Percentiles rank a stretch among this genome's conserved stretches.
These are phyloP conservation scores for Ostrea denselamellosa DNA, from an alignment of 1,140 invertebrate species.

Conservation along the genomic window DNA sequence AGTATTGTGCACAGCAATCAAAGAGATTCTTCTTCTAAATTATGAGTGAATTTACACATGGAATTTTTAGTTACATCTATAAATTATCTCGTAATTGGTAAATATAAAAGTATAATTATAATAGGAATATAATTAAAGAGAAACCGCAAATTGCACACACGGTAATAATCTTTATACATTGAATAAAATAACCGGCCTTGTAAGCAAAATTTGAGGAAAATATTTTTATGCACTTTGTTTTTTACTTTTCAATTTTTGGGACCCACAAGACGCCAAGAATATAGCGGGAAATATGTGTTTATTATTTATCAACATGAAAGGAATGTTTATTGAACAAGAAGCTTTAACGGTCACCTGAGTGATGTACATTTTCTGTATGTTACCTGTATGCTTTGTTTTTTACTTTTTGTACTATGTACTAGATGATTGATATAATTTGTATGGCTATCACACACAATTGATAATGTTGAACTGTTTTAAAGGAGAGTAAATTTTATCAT, in stretches of 20 bases:
- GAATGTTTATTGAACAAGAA: too few relatives aligned
- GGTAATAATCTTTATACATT: not conserved
- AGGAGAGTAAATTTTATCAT: too few relatives aligned
- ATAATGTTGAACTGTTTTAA: too few relatives aligned
- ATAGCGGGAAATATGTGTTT: too few relatives aligned
- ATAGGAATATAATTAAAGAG: not conserved
- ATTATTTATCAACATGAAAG: too few relatives aligned
- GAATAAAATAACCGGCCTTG: not conserved
- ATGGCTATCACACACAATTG: too few relatives aligned
- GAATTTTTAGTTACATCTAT: conserved; percentile 4
- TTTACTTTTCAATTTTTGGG: not conserved
- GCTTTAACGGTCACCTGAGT: too few relatives aligned
- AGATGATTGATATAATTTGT: too few relatives aligned
- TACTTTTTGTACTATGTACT: too few relatives aligned
- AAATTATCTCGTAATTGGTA: not conserved
- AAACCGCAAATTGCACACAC: not conserved
- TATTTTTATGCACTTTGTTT: not conserved
- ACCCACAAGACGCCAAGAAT: not conserved
- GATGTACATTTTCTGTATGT: too few relatives aligned
- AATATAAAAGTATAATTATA: conserved; percentile 7
- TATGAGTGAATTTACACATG: not conserved
- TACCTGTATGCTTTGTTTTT: too few relatives aligned
- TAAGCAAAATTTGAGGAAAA: not conserved
- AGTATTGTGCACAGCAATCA: not conserved
- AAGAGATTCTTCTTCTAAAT: not conserved